Conservation (phyloP, 2,797 vertebrate species). For the Merluccius polli region DNA sequence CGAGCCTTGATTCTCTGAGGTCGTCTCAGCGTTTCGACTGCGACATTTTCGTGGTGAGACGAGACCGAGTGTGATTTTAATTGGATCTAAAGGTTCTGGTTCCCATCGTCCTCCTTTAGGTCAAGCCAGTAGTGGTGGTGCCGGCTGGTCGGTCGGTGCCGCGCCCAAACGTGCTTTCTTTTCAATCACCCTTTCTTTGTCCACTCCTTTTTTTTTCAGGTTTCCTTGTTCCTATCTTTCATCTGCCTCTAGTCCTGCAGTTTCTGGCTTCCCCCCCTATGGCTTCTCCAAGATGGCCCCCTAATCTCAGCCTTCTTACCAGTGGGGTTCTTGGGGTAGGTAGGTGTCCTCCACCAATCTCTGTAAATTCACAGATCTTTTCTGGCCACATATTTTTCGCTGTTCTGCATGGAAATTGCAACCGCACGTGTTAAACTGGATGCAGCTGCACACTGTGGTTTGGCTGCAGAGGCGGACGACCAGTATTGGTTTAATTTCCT, state of each 20-base stretch:
- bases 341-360: conserved; percentile 44
- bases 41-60: conserved; percentile 38
- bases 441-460: conserved; percentile 24
- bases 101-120: conserved; percentile 53
- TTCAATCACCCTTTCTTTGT: conserved; percentile 57
- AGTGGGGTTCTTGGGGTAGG: conserved; percentile 59
- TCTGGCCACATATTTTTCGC: conserved; percentile 32
- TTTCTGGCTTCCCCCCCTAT: conserved; percentile 64
- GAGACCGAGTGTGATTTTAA: conserved; percentile 70
- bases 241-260: conserved; percentile 63
- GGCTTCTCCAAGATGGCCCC: conserved; percentile 59
- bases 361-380: conserved; percentile 34
- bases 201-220: conserved; percentile 45
- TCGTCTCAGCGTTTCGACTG: neutral
- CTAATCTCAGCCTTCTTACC: conserved; percentile 56
- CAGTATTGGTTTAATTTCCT: conserved; percentile 24
- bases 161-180: conserved; percentile 62
- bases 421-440: conserved; percentile 36
- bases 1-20: too few species aligned
- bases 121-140: conserved; percentile 59
- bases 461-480: neutral
- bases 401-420: conserved; percentile 28
- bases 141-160: conserved; percentile 9
- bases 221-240: conserved; percentile 55
- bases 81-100: conserved; percentile 59